Evolutionary conservation across 2,113 vertebrate genomes (phyloP).

Genomic region (Piaya cayana): DNA sequence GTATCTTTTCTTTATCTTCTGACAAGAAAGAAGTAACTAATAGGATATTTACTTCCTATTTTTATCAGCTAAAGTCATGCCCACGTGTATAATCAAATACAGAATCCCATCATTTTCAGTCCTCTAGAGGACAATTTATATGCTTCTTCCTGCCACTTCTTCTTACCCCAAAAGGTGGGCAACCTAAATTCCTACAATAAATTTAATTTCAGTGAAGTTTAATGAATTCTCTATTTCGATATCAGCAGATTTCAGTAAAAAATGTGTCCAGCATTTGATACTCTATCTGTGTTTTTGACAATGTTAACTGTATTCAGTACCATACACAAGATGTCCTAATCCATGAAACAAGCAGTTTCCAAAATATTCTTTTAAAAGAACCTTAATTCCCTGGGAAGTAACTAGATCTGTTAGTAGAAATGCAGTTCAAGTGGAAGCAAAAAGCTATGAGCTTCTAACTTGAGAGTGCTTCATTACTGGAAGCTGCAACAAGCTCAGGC

Average conservation of each 20-base stretch:
- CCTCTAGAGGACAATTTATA: not conserved
- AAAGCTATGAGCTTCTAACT: not conserved
- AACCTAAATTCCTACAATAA: not conserved
- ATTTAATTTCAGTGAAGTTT: not conserved
- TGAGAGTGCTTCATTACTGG: not conserved
- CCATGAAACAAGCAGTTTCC: not conserved
- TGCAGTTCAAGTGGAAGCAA: rapidly evolving
- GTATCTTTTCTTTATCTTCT: not conserved
- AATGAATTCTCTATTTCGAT: not conserved
- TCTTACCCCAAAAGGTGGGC: not conserved
- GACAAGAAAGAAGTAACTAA: not conserved
- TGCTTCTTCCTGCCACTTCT: not conserved
- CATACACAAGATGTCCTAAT: not conserved
- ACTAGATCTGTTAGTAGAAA: not conserved
- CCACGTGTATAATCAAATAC: not conserved
- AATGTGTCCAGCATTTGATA: not conserved
- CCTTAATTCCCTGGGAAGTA: not conserved
- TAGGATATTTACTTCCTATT: not conserved
- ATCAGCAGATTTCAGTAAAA: not conserved
- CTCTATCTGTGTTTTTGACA: not conserved
- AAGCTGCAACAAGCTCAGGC: not conserved
- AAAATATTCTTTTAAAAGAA: not conserved
- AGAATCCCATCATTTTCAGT: not conserved
- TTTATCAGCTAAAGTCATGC: not conserved
- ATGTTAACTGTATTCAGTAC: not conserved